Evolutionary conservation across 2,888 invertebrate genomes (phyloP).

Genomic region (Chrysolina americana): DNA sequence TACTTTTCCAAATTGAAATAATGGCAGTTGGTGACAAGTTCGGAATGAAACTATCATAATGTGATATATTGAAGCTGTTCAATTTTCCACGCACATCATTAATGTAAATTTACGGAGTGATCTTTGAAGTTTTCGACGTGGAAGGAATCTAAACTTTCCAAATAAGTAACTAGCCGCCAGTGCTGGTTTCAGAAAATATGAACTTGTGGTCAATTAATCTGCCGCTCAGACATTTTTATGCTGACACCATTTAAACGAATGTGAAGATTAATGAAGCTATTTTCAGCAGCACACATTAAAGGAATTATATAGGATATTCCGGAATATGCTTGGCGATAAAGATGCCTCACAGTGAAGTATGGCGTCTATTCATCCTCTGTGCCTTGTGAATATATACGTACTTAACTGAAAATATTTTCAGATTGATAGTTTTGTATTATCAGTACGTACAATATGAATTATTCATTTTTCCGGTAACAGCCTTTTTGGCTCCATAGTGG

Average conservation of each 20-base stretch:
- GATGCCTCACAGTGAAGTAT: conserved; percentile 13
- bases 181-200: conserved; percentile 31
- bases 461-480: neutral
- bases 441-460: conserved; percentile 5
- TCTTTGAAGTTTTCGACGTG: conserved; percentile 57
- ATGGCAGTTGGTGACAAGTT: conserved; percentile 59
- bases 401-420: neutral
- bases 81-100: conserved; percentile 61
- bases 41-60: conserved; percentile 57
- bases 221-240: conserved; percentile 26
- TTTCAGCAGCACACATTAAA: conserved; percentile 16
- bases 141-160: conserved; percentile 57
- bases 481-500: neutral
- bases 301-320: conserved; percentile 24
- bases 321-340: conserved; percentile 12
- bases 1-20: conserved; percentile 56
- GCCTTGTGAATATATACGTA: conserved; percentile 1
- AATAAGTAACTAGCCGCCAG: conserved; percentile 46
- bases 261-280: conserved; percentile 29
- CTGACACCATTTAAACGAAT: conserved; percentile 28
- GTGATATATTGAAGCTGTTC: conserved; percentile 58
- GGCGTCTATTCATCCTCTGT: conserved; percentile 1
- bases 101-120: conserved; percentile 61
- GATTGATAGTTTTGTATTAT: neutral
- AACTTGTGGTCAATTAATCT: conserved; percentile 33